phyloP scores from a whole-genome alignment of 2,113 vertebrate species.

The Rhipidura dahli region DNA sequence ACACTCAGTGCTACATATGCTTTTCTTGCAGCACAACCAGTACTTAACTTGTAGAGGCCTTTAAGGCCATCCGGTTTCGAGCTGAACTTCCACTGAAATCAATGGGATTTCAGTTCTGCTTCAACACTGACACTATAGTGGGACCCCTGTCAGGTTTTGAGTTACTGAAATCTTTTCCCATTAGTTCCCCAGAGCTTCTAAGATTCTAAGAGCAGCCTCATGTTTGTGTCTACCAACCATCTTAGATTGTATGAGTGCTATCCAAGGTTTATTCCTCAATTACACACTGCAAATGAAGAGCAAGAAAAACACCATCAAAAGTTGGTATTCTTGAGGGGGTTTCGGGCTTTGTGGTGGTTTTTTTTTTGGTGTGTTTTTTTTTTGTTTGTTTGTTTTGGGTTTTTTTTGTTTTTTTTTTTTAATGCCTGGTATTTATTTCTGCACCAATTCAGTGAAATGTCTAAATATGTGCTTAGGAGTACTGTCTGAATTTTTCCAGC shows the following conservation, averaged over 20 bases:
- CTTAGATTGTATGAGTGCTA: constrained; percentile 25
- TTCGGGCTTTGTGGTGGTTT: no score
- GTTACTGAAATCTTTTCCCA: constrained; percentile 48
- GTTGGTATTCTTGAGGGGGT: no score
- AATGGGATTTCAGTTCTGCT: constrained; percentile 27
- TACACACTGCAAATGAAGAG: constrained; percentile 4
- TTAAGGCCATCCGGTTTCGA: constrained; percentile 50
- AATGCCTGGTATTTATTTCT: background rate
- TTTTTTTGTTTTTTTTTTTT: background rate
- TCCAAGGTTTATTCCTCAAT: constrained; percentile 35
- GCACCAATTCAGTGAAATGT: background rate
- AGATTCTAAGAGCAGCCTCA: constrained; percentile 50
- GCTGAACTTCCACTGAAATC: constrained; percentile 51
- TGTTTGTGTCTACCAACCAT: constrained; percentile 52
- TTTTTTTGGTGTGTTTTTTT: no score
- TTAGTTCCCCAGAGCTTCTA: constrained; percentile 45
- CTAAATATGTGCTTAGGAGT: background rate
- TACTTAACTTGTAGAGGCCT: constrained; percentile 60
- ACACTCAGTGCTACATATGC: constrained; percentile 50
- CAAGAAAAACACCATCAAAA: background rate
- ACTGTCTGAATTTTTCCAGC: background rate
- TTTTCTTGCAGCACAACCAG: constrained; percentile 66
- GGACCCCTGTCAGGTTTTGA: constrained; percentile 17
- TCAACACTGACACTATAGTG: background rate
- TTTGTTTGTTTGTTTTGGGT: accelerated